Evolutionary conservation across 2,113 vertebrate species (phyloP).

Genomic region (Hemichromis elongatus): DNA sequence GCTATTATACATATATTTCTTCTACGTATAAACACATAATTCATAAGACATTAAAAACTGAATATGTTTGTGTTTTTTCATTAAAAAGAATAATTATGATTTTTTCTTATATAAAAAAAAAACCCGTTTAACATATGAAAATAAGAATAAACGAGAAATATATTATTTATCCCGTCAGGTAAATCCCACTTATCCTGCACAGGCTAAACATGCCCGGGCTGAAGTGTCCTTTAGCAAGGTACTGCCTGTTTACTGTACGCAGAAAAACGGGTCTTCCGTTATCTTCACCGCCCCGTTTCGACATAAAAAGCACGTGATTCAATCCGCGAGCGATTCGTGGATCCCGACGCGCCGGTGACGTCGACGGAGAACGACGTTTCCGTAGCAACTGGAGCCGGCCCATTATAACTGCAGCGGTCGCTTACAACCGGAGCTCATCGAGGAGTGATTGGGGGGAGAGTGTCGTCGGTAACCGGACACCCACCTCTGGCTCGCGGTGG

Average conservation of each 20-base stretch:
- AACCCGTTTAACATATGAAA: not conserved
- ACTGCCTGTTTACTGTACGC: not conserved
- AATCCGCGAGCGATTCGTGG: not conserved
- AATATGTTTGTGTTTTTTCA: not conserved
- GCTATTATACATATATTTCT: not conserved
- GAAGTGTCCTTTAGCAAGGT: not conserved
- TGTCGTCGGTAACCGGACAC: constrained; percentile 43
- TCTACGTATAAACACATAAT: not conserved
- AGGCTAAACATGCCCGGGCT: not conserved
- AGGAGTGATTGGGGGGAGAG: not conserved
- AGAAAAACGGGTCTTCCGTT: not conserved
- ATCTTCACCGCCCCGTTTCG: not conserved
- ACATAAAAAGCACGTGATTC: not conserved
- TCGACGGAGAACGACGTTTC: constrained; percentile 58
- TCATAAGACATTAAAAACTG: not conserved
- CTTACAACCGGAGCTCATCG: constrained; percentile 7
- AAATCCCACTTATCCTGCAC: not conserved
- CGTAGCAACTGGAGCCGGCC: constrained; percentile 69
- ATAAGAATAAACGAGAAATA: not conserved
- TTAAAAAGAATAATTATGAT: not conserved
- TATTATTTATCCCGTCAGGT: not conserved
- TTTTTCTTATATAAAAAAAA: not conserved
- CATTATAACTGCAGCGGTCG: constrained; percentile 42
- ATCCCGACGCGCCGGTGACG: constrained; percentile 50
- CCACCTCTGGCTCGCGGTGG: constrained; percentile 32